Evolutionary conservation across 2,113 vertebrate species (phyloP), one percentile per base, ranked within the genome.

Genomic region (Hepsetus odoe): DNA sequence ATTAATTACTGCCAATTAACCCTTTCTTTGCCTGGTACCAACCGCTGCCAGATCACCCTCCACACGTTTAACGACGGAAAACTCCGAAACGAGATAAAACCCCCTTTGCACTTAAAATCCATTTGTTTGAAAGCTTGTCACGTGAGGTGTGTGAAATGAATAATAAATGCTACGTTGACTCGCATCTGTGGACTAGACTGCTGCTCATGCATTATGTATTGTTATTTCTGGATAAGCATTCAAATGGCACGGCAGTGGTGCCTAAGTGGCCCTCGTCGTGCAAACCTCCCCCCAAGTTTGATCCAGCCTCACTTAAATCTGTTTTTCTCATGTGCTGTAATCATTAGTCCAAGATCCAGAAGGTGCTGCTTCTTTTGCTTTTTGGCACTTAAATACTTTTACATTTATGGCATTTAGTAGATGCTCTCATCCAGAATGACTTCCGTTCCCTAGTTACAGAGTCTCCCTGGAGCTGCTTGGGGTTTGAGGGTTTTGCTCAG

Each of bases 171-270:
- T 58, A 75, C 38, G 83, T 83, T 86, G 86, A 84, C 83, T 80
- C 32, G 79, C 81, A 80, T 85, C 80, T 85, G 78, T 82, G 82
- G 79, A 74, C 81, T 74, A 82, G 82, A 85, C 82, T 35, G 53
- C 40, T 61, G 42, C 76, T 80, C 77, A 88, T 88, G 82, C 85
- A 88, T 88, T 83, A 88, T 88, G 79, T 73, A 88, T 88, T 81
- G 83, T 88, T 88, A 82, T 88, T 88, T 77, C 84, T 88, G 87
- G 84, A 73, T 83, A 81, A 74, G 80, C 82, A 70, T 81, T 73
- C 80, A 75, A 83, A 85, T 80, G 35, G 71, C 64, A 59, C 53
- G 26, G 44, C 71, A 58, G 61, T 24, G 59, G 61, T 58, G 76
- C 62, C 35, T 75, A 77, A 72, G 74, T 82, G 82, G 76, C 76